Percentiles rank a stretch among this genome's conserved stretches.
Evolutionary conservation across 2,797 vertebrate genomes (phyloP).

Genomic region (Yasuhikotakia modesta): DNA sequence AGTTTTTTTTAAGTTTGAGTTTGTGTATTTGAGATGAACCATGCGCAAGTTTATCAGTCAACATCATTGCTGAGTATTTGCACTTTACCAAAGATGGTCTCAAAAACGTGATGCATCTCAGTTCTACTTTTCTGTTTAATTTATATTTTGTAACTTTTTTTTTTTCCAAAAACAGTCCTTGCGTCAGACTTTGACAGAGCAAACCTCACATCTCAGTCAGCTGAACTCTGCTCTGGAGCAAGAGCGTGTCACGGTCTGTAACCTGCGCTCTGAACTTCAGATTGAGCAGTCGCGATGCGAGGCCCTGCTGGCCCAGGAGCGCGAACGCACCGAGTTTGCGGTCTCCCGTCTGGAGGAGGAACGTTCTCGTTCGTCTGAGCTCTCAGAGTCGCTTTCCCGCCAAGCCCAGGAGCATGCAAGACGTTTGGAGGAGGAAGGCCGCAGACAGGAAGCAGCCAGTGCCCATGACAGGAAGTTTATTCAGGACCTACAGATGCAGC

Average conservation of each 20-base stretch:
- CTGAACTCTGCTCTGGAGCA: constrained; percentile 82
- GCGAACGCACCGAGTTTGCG: constrained; percentile 41
- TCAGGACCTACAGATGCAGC: constrained; percentile 76
- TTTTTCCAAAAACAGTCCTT: constrained; percentile 71
- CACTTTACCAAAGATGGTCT: too few species aligned
- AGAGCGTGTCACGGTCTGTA: constrained; percentile 76
- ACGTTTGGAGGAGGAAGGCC: constrained; percentile 72
- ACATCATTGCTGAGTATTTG: too few species aligned
- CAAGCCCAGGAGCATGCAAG: constrained; percentile 73
- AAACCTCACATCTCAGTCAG: constrained; percentile 72
- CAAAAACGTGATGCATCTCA: too few species aligned
- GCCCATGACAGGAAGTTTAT: constrained; percentile 76
- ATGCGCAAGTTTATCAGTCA: too few species aligned
- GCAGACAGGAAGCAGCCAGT: constrained; percentile 73
- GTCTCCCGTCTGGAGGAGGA: constrained; percentile 68
- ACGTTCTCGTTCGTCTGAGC: constrained; percentile 61
- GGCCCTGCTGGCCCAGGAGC: constrained; percentile 76
- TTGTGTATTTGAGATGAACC: too few species aligned
- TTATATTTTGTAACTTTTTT: not conserved
- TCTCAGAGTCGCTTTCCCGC: constrained; percentile 74
- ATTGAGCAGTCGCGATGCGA: constrained; percentile 89
- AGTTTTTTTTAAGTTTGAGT: too few species aligned
- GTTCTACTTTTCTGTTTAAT: not conserved
- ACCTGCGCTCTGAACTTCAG: constrained; percentile 87
- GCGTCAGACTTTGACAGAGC: constrained; percentile 76